Evolutionary conservation across 2,888 invertebrate genomes (phyloP), one percentile per base, ranked within the genome.

Genomic region (Priocnemis perturbator): DNA sequence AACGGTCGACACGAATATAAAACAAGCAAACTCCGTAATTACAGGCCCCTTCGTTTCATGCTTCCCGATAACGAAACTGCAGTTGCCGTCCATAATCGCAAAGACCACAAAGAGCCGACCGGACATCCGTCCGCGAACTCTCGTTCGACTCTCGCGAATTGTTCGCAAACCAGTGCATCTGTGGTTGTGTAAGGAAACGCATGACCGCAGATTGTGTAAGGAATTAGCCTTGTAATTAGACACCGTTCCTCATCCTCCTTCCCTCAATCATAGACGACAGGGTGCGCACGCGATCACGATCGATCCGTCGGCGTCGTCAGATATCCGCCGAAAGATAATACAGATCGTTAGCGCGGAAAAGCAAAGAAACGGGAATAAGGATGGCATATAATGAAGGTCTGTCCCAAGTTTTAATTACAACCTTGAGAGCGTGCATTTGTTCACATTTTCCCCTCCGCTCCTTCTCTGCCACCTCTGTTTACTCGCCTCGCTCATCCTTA

Each of bases 201-300:
- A 57, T 21, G 60, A 15, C 53, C 37, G 64, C 60, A 20, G n/a
- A 17, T 55, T 7, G 61, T 47, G 20, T 30, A 50, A 55, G 62
- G 26, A 55, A 20, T 47, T 48, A 61, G 65, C 71, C 71, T 71
- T 68, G 71, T 62, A 62, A 68, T 68, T 56, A 65, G 71, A 68
- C 56, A 68, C 55, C 55, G 45, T 55, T 30, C 60, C 21, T 57
- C 17, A 50, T 17, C 45, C 59, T 17, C 45, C 55, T 64, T 64
- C 23, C 19, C 11, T 59, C 57, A 19, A 57, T 52, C 52, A 37
- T 37, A 26, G 26, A 26, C 26, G 26, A 26, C 7, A 26, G 7
- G 7, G 26, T 26, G 26, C 37, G 37, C 4, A 9, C 37, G 37
- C 37, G 37, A 37, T 37, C 37, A 1, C 1, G 4, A 37, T 37